Evolutionary conservation across 2,113 vertebrate species (phyloP).

Genomic region (Nematolebias whitei): DNA sequence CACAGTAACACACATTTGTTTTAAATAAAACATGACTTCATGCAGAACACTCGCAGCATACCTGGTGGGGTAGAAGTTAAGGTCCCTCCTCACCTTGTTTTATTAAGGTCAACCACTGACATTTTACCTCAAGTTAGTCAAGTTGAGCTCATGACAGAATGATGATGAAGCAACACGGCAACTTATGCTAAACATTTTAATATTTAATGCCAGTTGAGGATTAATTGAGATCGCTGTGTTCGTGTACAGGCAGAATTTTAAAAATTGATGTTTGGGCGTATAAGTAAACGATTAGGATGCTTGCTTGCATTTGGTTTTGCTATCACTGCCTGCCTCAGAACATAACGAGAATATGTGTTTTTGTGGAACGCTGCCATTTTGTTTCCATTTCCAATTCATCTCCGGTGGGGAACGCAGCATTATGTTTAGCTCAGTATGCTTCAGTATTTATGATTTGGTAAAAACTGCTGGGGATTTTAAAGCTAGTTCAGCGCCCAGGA

Average conservation of each 20-base stretch:
- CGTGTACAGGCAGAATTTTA: constrained; percentile 3
- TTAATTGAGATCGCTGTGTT: constrained; percentile 47
- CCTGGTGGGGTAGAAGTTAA: constrained; percentile 41
- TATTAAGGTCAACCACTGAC: constrained; percentile 70
- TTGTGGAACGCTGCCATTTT: constrained; percentile 24
- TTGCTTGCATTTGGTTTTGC: constrained; percentile 8
- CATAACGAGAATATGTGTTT: background rate
- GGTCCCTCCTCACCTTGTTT: constrained; percentile 46
- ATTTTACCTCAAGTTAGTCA: constrained; percentile 61
- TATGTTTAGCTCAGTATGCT: constrained; percentile 20
- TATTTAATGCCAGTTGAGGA: constrained; percentile 63
- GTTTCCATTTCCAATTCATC: constrained; percentile 16
- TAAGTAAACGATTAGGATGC: background rate
- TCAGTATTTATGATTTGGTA: constrained; percentile 16
- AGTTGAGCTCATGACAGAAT: constrained; percentile 57
- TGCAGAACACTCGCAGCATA: constrained; percentile 9
- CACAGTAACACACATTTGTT: background rate
- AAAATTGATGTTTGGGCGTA: constrained; percentile 8
- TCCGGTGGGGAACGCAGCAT: background rate
- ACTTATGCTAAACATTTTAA: constrained; percentile 44
- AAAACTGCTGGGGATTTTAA: constrained; percentile 16
- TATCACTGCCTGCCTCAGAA: constrained; percentile 14
- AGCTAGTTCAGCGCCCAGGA: constrained; percentile 18
- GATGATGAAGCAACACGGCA: constrained; percentile 47
- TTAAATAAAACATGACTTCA: constrained; percentile 45